These are phyloP conservation scores for Dinocampus coccinellae DNA, from an alignment of 2,888 invertebrate genomes.

Conservation along the genomic window DNA sequence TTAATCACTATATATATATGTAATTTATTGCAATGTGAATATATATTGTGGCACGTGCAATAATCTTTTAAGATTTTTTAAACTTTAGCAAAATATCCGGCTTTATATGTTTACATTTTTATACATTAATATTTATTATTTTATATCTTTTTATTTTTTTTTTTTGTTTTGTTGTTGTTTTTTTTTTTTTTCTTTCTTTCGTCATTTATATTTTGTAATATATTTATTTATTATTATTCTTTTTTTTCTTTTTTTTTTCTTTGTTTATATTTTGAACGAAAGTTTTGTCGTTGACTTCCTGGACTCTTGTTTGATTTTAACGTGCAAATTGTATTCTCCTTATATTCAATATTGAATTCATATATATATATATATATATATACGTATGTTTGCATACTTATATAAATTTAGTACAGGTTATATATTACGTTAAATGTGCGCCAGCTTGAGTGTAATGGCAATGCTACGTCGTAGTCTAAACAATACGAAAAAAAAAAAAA, in stretches of 20 bases:
- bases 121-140: background rate
- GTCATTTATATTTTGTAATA: too few relatives aligned
- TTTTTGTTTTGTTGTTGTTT: background rate
- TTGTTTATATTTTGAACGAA: too few relatives aligned
- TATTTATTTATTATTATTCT: too few relatives aligned
- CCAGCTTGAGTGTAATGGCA: background rate
- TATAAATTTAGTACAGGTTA: background rate
- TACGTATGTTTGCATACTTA: background rate
- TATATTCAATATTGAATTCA: too few relatives aligned
- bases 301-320: background rate
- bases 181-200: too few relatives aligned
- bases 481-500: background rate
- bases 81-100: slow-evolving; percentile 5
- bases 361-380: background rate
- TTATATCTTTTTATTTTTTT: background rate
- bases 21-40: background rate
- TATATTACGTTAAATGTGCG: background rate
- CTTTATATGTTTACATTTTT: background rate
- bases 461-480: background rate
- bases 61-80: background rate
- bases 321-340: background rate
- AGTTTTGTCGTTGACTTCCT: background rate
- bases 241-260: too few relatives aligned
- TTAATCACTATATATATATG: background rate
- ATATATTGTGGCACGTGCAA: background rate